phyloP scores from a whole-genome alignment of 2,113 vertebrate genomes.

The Istiophorus platypterus region DNA sequence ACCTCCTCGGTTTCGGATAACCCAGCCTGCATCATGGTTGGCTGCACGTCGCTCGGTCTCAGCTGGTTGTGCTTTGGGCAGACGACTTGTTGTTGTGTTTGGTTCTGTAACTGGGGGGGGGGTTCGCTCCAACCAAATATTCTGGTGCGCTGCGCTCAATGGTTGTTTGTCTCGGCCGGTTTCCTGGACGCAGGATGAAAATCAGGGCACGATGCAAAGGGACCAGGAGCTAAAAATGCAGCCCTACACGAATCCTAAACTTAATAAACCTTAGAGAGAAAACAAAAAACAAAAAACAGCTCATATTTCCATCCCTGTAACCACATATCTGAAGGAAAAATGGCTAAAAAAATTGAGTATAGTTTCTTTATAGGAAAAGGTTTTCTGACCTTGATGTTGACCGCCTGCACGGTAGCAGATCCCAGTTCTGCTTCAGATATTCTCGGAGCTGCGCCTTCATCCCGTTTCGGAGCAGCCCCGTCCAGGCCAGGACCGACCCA shows the following conservation, averaged over 20 bases:
- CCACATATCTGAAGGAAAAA: no score
- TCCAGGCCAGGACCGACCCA: no score
- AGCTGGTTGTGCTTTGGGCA: neutral
- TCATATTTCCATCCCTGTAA: no score
- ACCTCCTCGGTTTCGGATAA: neutral
- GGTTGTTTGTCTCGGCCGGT: neutral
- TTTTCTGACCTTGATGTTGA: neutral
- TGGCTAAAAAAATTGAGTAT: neutral
- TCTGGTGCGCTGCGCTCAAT: neutral
- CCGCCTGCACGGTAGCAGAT: neutral
- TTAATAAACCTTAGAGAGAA: no score
- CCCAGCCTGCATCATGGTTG: neutral
- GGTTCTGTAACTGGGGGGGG: neutral
- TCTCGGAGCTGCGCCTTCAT: neutral
- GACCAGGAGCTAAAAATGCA: neutral
- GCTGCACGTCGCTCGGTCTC: neutral
- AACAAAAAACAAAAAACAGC: no score
- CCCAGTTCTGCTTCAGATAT: neutral
- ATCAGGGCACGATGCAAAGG: neutral
- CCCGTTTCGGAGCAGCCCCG: neutral
- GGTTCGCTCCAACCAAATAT: constrained; percentile 8
- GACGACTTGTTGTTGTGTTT: neutral
- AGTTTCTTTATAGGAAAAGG: no score
- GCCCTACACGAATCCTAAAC: neutral
- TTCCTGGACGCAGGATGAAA: neutral